Conservation (phyloP, 2,113 vertebrate species). For the Aix galericulata region DNA sequence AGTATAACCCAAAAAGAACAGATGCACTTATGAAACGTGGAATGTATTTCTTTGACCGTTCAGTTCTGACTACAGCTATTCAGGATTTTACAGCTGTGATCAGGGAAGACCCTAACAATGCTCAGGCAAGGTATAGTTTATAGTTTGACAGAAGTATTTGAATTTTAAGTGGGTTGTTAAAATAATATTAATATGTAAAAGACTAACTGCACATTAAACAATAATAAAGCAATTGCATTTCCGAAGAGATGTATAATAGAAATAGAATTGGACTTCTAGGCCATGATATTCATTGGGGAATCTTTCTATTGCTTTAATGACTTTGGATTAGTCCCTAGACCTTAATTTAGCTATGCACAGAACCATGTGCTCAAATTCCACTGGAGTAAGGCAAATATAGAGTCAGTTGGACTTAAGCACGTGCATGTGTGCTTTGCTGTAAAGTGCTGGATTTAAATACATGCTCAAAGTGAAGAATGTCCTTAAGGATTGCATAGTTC, state of each 20-base stretch:
- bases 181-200: background rate
- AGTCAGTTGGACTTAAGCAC: background rate
- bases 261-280: background rate
- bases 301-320: slow-evolving; percentile 34
- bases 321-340: slow-evolving; percentile 26
- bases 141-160: background rate
- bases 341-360: slow-evolving; percentile 18
- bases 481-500: background rate
- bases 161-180: slow-evolving; percentile 4
- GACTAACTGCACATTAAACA: background rate
- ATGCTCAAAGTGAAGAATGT: background rate
- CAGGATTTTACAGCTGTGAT: slow-evolving; percentile 79
- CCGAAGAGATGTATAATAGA: background rate
- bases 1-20: slow-evolving; percentile 72
- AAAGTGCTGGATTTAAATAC: slow-evolving; percentile 8
- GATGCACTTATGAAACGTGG: slow-evolving; percentile 78
- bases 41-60: slow-evolving; percentile 65
- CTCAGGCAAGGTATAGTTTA: slow-evolving; percentile 73
- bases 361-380: background rate
- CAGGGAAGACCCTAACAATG: slow-evolving; percentile 63
- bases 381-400: background rate
- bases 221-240: slow-evolving; percentile 30
- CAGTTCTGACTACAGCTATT: slow-evolving; percentile 69
- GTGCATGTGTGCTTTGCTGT: background rate
- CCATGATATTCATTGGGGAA: background rate